phyloP scores from a whole-genome alignment of 2,113 vertebrate species.

The Elachura formosa region DNA sequence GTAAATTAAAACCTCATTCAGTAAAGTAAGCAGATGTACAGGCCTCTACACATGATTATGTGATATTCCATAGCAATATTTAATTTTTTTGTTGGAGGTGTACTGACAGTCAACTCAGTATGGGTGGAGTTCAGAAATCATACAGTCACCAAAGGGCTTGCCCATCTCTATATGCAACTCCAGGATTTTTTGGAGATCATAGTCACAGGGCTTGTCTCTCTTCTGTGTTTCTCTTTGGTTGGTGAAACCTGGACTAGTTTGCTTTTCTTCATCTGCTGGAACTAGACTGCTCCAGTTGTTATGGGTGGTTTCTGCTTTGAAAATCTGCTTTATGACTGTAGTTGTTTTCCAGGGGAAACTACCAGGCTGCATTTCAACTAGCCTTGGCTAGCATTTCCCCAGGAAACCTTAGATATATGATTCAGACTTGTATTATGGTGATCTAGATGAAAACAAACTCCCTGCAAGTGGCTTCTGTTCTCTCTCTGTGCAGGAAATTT shows the following conservation, averaged over 20 bases:
- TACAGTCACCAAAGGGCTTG: accelerated
- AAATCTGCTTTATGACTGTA: background rate
- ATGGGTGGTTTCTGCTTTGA: background rate
- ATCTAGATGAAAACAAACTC: background rate
- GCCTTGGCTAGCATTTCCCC: background rate
- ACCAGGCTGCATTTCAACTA: background rate
- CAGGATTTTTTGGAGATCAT: background rate
- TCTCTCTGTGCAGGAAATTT: too few relatives aligned
- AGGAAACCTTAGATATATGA: background rate
- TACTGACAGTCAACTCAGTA: background rate
- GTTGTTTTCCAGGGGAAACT: background rate
- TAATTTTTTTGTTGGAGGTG: background rate
- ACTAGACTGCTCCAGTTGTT: background rate
- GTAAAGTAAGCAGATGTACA: accelerated
- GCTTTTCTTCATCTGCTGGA: background rate
- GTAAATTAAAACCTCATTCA: accelerated
- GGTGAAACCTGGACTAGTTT: background rate
- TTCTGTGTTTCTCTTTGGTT: background rate
- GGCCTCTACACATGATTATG: background rate
- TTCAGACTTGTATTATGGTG: background rate
- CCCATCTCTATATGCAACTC: background rate
- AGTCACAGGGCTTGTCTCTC: background rate
- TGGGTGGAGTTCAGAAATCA: background rate
- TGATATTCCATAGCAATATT: background rate
- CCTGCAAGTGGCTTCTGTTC: background rate